Percentiles rank a stretch among this genome's conserved stretches.
These are phyloP conservation scores for Aphrophora alni DNA, from an alignment of 2,888 invertebrate species.

Conservation along the genomic window DNA sequence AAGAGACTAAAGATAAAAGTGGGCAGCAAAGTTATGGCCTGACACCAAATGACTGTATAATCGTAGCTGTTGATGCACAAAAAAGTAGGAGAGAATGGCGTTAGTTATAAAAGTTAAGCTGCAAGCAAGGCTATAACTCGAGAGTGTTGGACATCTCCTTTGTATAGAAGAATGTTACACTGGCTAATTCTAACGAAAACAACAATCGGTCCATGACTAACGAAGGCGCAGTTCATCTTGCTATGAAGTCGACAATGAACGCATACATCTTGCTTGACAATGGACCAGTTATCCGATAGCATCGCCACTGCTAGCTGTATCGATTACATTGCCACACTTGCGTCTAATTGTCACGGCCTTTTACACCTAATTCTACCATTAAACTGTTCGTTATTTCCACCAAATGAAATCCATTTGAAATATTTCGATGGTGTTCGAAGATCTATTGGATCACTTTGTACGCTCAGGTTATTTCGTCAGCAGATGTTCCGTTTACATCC, in stretches of 20 bases:
- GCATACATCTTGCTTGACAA: not conserved
- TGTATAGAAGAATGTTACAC: not conserved
- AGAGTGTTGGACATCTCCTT: not conserved
- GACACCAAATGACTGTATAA: slow-evolving; percentile 2
- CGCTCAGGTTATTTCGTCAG: not conserved
- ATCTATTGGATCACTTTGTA: too few species aligned
- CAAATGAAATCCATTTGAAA: not conserved
- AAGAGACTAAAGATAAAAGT: not conserved
- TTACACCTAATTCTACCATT: not conserved
- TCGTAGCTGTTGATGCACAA: not conserved
- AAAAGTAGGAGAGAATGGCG: not conserved
- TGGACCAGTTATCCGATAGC: slow-evolving; percentile 6
- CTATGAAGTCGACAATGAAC: not conserved
- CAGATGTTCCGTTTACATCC: not conserved
- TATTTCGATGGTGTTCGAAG: too few species aligned
- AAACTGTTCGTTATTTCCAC: not conserved
- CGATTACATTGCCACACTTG: not conserved
- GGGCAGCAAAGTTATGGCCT: not conserved
- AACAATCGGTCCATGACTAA: not conserved
- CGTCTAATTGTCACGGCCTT: not conserved
- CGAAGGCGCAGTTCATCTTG: not conserved
- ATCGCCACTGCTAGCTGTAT: not conserved
- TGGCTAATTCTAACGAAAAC: slow-evolving; percentile 5
- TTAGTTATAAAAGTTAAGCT: not conserved
- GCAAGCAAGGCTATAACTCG: not conserved